These are phyloP conservation scores for Dendrolimus kikuchii DNA, from an alignment of 1,140 invertebrate genomes.

Conservation along the genomic window DNA sequence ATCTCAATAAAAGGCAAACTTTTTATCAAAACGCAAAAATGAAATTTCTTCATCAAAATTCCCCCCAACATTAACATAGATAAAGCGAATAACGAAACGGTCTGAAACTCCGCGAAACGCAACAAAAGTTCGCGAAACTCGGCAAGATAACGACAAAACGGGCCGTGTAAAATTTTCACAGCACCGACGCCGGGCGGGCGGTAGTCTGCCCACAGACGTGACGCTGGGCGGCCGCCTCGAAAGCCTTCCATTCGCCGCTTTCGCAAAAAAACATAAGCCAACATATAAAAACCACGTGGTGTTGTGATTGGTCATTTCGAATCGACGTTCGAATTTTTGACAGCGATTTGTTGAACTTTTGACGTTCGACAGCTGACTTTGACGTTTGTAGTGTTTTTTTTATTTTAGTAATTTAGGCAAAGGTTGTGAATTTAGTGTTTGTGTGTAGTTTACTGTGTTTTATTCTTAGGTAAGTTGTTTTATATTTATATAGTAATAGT, in stretches of 20 bases:
- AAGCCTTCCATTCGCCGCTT: constrained; percentile 11
- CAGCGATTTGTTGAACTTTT: not conserved
- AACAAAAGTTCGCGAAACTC: constrained; percentile 6
- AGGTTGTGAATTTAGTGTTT: constrained; percentile 10
- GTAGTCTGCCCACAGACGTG: constrained; percentile 30
- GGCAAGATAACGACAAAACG: constrained; percentile 19
- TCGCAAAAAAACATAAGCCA: not conserved
- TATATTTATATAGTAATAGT: too few species aligned
- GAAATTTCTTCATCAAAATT: too few species aligned
- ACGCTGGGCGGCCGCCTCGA: constrained; percentile 26
- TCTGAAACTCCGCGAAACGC: not conserved
- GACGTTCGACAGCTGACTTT: constrained; percentile 19
- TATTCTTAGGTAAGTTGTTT: constrained; percentile 10
- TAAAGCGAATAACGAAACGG: too few species aligned
- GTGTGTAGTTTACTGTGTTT: constrained; percentile 3
- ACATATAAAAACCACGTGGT: constrained; percentile 15
- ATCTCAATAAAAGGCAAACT: too few species aligned
- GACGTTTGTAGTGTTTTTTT: constrained; percentile 11
- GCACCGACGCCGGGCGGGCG: constrained; percentile 26
- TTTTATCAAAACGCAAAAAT: too few species aligned
- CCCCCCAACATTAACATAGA: too few species aligned
- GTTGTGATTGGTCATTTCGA: constrained; percentile 20
- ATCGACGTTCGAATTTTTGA: not conserved
- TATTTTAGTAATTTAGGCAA: constrained; percentile 4
- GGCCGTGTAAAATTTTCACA: constrained; percentile 49